Evolutionary conservation across 2,797 vertebrate genomes (phyloP), one percentile per base, ranked within the genome.

Genomic region (Anas bahamensis): DNA sequence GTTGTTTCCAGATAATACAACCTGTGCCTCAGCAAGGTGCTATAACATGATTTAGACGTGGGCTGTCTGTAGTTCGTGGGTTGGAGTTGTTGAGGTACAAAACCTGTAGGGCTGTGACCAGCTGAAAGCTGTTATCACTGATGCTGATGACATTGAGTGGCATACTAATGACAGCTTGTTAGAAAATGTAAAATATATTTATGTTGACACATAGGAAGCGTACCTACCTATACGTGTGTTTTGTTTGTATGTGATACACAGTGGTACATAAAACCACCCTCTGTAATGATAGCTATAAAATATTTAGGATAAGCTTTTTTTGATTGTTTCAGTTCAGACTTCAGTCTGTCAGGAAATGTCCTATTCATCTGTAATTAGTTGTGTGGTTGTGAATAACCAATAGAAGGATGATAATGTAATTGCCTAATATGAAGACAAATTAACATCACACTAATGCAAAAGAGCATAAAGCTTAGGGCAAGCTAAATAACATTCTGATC

Each of bases 301-400:
- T 88, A 93, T 71, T 91, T 46, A 92, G 85, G 64, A 70, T 76
- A 66, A 78, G 50, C 33, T 74, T 84, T 86, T 48, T 77, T 83
- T 94, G 89, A 93, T 88, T 86, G 88, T 53, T 96, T 94, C 41
- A 64, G 65, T 80, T 94, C 78, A 90, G 91, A 53, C 61, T 91
- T 89, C 41, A 96, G 80, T 95, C 92, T 93, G 88, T 90, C 75
- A 93, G 89, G 92, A 93, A 95, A 80, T 79, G 84, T 9, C 74
- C 65, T 88, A 74, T 96, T 96, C 52, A 80, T 93, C 72, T 91
- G 57, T 77, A 69, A 92, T 93, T 89, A 95, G 86, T 88, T 92
- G 83, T 95, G 92, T 85, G 94, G 86, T 91, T 93, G 52, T 66
- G 91, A 91, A 69, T 91, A 92, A 88, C 63, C 91, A 95, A 86